Evolutionary conservation across 1,140 invertebrate genomes (phyloP).

Genomic region (Heliothis subflexa): DNA sequence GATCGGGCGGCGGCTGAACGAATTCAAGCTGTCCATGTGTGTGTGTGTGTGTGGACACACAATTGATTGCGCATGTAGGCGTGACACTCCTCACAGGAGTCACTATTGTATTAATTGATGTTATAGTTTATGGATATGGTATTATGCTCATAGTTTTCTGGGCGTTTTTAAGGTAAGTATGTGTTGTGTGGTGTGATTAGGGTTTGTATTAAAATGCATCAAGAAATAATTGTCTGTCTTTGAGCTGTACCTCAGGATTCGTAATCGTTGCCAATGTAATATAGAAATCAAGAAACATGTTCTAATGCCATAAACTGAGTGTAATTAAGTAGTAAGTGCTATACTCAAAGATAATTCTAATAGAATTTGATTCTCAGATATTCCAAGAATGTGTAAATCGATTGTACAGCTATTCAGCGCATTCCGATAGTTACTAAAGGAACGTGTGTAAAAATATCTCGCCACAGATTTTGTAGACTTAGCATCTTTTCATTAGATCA

Average conservation of each 20-base stretch:
- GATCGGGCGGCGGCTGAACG: slow-evolving; percentile 38
- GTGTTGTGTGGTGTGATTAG: background rate
- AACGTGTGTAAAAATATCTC: slow-evolving; percentile 2
- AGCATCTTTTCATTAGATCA: slow-evolving; percentile 29
- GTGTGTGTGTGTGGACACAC: slow-evolving; percentile 41
- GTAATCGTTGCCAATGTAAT: too few species aligned
- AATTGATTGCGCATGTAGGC: slow-evolving; percentile 62
- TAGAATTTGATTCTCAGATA: background rate
- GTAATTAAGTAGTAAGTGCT: too few species aligned
- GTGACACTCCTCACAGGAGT: slow-evolving; percentile 50
- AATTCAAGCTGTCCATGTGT: slow-evolving; percentile 23
- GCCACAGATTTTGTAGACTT: slow-evolving; percentile 16
- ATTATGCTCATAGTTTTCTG: background rate
- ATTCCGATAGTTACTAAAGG: slow-evolving; percentile 1
- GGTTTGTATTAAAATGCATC: background rate
- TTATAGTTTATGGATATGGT: slow-evolving; percentile 46
- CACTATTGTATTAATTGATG: slow-evolving; percentile 46
- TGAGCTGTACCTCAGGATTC: too few species aligned
- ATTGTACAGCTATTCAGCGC: background rate
- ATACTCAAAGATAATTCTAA: background rate
- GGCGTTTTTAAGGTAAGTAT: background rate
- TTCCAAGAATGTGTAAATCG: background rate
- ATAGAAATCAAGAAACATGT: too few species aligned
- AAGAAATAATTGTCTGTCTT: too few species aligned
- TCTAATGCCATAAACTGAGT: too few species aligned